Percentiles rank a stretch among this genome's conserved stretches.
These are phyloP conservation scores for Lordiphosa clarofinis DNA, from an alignment of 1,140 invertebrate genomes.

Conservation along the genomic window DNA sequence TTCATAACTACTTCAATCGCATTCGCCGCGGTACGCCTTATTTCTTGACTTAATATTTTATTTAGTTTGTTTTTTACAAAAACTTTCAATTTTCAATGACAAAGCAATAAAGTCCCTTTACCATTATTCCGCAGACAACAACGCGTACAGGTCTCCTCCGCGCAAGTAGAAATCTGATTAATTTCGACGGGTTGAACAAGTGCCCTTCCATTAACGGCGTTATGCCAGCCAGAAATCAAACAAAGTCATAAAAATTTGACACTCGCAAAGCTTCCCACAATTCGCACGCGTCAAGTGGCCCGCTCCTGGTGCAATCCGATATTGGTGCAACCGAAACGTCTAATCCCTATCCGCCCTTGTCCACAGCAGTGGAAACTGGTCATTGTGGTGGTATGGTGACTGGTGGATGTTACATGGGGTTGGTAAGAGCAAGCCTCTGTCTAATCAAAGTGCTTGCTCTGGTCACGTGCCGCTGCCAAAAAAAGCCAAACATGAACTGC, in stretches of 20 bases:
- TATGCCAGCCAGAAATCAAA: constrained; percentile 64
- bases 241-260: constrained; percentile 77
- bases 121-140: constrained; percentile 21
- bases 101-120: constrained; percentile 17
- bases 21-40: too few species aligned
- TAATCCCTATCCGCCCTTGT: constrained; percentile 9
- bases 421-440: constrained; percentile 7
- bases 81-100: constrained; percentile 3
- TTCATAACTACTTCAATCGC: too few species aligned
- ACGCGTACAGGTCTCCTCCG: constrained; percentile 12
- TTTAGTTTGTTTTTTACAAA: not conserved
- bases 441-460: constrained; percentile 67
- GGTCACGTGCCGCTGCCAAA: constrained; percentile 52
- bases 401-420: constrained; percentile 9
- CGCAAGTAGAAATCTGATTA: constrained; percentile 47
- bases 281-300: constrained; percentile 55
- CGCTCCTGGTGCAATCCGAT: constrained; percentile 47
- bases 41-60: too few species aligned
- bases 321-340: constrained; percentile 47
- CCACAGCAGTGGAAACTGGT: constrained; percentile 16
- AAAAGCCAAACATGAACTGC: constrained; percentile 26
- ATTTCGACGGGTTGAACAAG: constrained; percentile 58
- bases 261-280: constrained; percentile 64
- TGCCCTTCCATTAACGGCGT: constrained; percentile 67
- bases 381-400: constrained; percentile 19